A percentile compares a stretch with the other conserved stretches of the same genome.
These are phyloP conservation scores for Uropsilus gracilis DNA, from an alignment of 2,113 vertebrate species.

Conservation along the genomic window DNA sequence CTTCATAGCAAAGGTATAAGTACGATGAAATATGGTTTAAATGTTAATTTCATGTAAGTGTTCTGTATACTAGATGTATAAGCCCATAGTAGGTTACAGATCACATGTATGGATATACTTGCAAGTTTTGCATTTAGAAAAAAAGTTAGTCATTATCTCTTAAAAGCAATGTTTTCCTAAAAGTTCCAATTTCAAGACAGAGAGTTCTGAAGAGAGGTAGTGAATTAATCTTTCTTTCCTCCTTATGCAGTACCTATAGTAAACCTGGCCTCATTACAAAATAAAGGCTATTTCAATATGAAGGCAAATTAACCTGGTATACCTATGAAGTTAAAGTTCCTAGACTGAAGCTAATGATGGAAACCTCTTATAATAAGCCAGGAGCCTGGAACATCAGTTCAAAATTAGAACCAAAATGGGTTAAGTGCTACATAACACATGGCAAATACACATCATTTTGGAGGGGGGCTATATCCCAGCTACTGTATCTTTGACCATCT, in stretches of 20 bases:
- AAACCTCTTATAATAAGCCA: background rate
- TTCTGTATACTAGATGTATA: background rate
- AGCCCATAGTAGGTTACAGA: background rate
- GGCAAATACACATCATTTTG: background rate
- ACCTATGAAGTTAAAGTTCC: background rate
- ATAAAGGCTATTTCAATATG: background rate
- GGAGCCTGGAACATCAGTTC: background rate
- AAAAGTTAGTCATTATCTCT: background rate
- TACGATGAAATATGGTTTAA: background rate
- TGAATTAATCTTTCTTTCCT: background rate
- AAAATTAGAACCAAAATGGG: background rate
- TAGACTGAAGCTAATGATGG: background rate
- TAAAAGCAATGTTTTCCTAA: background rate
- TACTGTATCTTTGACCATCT: background rate
- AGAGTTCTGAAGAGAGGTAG: background rate
- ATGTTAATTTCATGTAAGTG: background rate
- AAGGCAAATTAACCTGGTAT: background rate
- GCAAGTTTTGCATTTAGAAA: background rate
- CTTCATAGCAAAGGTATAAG: background rate
- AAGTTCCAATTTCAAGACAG: background rate
- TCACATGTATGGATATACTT: background rate
- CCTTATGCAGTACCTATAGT: background rate
- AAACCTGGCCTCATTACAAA: background rate
- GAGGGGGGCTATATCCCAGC: rapidly evolving
- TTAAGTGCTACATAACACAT: background rate